A percentile compares a stretch with the other conserved stretches of the same genome.
phyloP scores from a whole-genome alignment of 1,140 invertebrate genomes.

The Anastrepha ludens region DNA sequence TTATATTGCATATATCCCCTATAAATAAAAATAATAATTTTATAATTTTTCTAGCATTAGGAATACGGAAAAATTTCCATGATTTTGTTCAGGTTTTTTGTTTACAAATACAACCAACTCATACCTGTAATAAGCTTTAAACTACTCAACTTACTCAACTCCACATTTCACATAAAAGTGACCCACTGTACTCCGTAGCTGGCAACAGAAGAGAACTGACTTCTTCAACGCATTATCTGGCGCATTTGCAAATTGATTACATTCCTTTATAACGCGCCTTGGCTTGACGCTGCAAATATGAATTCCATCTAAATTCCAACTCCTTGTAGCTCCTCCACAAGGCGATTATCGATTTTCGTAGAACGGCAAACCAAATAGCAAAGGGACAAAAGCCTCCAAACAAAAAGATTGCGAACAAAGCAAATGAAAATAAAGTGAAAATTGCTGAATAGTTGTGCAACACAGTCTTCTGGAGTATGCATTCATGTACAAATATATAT shows the following conservation, averaged over 20 bases:
- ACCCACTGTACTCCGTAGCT: background rate
- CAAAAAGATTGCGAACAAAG: conserved; percentile 29
- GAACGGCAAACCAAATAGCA: background rate
- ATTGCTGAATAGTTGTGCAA: conserved; percentile 23
- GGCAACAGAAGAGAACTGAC: background rate
- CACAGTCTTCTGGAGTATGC: background rate
- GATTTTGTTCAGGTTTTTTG: no score
- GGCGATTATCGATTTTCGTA: conserved; percentile 36
- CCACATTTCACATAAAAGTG: background rate
- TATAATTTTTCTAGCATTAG: no score
- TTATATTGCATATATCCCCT: no score
- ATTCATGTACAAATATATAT: background rate
- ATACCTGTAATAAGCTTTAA: no score
- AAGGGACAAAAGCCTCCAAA: conserved; percentile 38
- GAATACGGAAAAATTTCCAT: no score
- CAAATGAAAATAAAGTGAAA: conserved; percentile 44
- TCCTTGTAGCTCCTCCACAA: conserved; percentile 11
- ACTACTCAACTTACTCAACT: no score
- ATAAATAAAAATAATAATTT: no score
- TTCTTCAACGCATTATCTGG: conserved; percentile 45
- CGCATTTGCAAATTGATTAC: conserved; percentile 73
- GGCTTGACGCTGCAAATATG: conserved; percentile 34
- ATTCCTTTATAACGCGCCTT: conserved; percentile 62
- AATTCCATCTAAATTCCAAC: conserved; percentile 29
- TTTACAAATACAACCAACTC: no score